These are phyloP conservation scores for Caenorhabditis angaria DNA, from an alignment of 2,888 invertebrate genomes.

Conservation along the genomic window DNA sequence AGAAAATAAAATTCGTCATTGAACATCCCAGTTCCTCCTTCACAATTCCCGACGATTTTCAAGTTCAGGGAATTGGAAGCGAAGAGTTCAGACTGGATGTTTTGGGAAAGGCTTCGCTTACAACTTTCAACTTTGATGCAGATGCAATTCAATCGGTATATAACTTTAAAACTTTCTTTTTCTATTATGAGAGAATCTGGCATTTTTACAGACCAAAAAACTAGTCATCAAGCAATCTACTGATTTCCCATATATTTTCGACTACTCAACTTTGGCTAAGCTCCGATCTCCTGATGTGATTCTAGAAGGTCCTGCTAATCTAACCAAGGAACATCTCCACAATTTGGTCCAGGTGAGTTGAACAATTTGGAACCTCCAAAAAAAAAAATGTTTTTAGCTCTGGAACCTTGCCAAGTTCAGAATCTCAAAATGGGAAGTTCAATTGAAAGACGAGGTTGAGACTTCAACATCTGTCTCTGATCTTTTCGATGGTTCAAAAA, in stretches of 20 bases:
- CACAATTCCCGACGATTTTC: conserved; percentile 31
- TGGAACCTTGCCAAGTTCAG: conserved; percentile 14
- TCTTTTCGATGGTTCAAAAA: not conserved
- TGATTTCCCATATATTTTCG: not conserved
- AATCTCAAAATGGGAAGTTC: conserved; percentile 22
- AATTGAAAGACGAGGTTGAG: conserved; percentile 12
- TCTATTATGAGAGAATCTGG: not conserved
- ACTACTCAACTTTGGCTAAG: not conserved
- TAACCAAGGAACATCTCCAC: not conserved
- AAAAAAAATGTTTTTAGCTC: conserved; percentile 18
- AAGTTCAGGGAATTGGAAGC: conserved; percentile 19
- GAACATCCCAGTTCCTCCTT: conserved; percentile 36
- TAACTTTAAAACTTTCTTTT: not conserved
- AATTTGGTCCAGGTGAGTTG: not conserved
- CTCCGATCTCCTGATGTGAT: not conserved
- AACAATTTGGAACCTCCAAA: not conserved
- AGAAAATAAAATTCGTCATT: conserved; percentile 28
- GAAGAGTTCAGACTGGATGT: conserved; percentile 17
- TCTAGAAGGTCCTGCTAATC: not conserved
- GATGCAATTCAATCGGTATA: conserved; percentile 22
- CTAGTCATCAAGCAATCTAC: conserved; percentile 22
- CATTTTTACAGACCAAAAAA: conserved; percentile 20
- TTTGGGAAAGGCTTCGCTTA: conserved; percentile 22
- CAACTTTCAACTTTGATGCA: conserved; percentile 28
- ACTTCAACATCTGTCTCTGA: not conserved